Evolutionary conservation across 2,888 invertebrate species (phyloP), one percentile per base, ranked within the genome.

Genomic region (Temnothorax unifasciatus): DNA sequence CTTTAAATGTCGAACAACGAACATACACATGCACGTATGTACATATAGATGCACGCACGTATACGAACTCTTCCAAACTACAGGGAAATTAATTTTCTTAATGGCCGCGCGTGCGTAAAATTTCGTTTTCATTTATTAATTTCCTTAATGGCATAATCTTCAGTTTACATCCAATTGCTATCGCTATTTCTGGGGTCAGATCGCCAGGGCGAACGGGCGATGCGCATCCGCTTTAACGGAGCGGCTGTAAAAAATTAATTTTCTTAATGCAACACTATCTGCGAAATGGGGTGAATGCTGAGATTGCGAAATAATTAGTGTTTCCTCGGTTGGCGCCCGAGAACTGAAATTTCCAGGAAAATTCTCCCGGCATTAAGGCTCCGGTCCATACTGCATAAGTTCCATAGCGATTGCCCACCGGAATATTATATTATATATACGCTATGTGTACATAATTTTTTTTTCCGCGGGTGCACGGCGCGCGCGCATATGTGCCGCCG

Each of bases 31-130:
- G n/a, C 41, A 64, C 21, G 1, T 9, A 13, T 21, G n/a, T 21
- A 64, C 21, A 3, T 9, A 11, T 2, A 11, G 0, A 3, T 29
- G 29, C 29, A 29, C 29, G 29, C 29, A 29, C 29, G 3, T 29
- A 21, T 9, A 38, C 41, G 11, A 25, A 44, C 15, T 47, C 61
- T 61, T 61, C n/a, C 5, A 4, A 41, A n/a, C 61, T 87, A 89
- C 90, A 88, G 90, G 90, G 90, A 92, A 92, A 93, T 93, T 93
- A 92, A 93, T 93, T 92, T 93, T 90, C 92, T 91, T 93, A 93
- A 93, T 93, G 94, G 91, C 88, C 44, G 25, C 64, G 50, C 69
- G 68, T 86, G 76, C 66, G 82, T 81, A 82, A 81, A 85, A 88
- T 89, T 85, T 88, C 79, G 79, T 89, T 89, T 82, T 86, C 81